These are phyloP conservation scores for Latrodectus elegans DNA, from an alignment of 2,888 invertebrate species.

Conservation along the genomic window DNA sequence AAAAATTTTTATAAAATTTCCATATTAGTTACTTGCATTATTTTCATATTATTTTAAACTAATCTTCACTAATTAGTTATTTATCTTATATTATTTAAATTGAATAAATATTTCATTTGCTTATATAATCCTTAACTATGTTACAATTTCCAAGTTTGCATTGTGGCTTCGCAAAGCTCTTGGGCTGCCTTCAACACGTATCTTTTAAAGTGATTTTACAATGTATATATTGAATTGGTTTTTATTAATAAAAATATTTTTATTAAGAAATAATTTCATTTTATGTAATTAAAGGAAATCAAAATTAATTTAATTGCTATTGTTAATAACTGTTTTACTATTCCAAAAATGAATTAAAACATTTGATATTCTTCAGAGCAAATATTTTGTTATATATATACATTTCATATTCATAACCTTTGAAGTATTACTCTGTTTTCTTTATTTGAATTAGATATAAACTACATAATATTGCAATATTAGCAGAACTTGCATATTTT, in stretches of 20 bases:
- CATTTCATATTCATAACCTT: too few relatives aligned
- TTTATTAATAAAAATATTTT: neutral
- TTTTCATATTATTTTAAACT: too few relatives aligned
- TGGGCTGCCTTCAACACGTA: conserved; percentile 42
- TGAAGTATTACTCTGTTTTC: too few relatives aligned
- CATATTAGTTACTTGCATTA: too few relatives aligned
- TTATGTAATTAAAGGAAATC: neutral
- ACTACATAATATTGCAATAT: neutral
- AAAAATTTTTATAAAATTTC: too few relatives aligned
- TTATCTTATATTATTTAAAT: neutral
- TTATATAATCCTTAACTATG: conserved; percentile 39
- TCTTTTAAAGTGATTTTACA: conserved; percentile 33
- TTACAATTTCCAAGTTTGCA: conserved; percentile 14
- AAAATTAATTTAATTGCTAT: too few relatives aligned
- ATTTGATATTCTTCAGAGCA: too few relatives aligned
- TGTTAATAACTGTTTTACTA: too few relatives aligned
- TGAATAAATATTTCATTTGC: neutral
- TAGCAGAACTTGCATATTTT: too few relatives aligned
- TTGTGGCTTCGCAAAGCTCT: conserved; percentile 6
- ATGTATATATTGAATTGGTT: too few relatives aligned
- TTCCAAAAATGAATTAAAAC: too few relatives aligned
- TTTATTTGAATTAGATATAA: neutral
- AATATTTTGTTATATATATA: too few relatives aligned
- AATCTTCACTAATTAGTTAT: neutral
- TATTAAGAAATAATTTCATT: neutral